Conservation (phyloP, 1,140 invertebrate species). For the Dinoponera quadriceps region DNA sequence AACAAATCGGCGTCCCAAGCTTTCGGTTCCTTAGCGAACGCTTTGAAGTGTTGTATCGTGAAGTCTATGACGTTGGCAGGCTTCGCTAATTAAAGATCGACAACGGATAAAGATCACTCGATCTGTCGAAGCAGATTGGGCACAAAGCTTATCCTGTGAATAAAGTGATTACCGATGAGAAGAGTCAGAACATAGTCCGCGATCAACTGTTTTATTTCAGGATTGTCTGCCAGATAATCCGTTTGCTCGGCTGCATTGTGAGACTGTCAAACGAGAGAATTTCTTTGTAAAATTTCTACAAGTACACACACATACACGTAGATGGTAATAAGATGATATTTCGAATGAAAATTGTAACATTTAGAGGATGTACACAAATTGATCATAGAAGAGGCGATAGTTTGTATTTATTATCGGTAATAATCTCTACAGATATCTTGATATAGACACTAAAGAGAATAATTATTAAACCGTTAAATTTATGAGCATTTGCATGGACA, state of each 20-base stretch:
- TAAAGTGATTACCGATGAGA: constrained; percentile 80
- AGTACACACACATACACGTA: constrained; percentile 21
- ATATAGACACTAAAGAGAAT: too few relatives aligned
- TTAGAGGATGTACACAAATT: too few relatives aligned
- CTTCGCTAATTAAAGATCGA: constrained; percentile 80
- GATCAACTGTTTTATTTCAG: constrained; percentile 86
- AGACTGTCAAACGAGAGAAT: constrained; percentile 52
- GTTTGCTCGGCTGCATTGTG: constrained; percentile 81
- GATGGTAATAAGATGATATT: too few relatives aligned
- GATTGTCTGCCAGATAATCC: constrained; percentile 87
- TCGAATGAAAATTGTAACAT: too few relatives aligned
- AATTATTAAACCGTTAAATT: too few relatives aligned
- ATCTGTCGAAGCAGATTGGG: constrained; percentile 49
- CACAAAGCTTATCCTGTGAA: constrained; percentile 17
- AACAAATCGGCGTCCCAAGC: constrained; percentile 18
- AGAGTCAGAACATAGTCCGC: constrained; percentile 87
- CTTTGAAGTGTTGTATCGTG: constrained; percentile 87
- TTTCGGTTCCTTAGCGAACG: constrained; percentile 82
- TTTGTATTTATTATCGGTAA: too few relatives aligned
- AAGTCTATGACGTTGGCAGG: constrained; percentile 87
- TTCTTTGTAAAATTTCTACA: neutral
- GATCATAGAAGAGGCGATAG: too few relatives aligned
- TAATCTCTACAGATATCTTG: too few relatives aligned
- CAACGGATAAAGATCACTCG: constrained; percentile 10
- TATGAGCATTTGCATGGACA: too few relatives aligned